These are phyloP conservation scores for Mionectes olivaceus DNA, from an alignment of 2,797 vertebrate genomes.

Conservation along the genomic window DNA sequence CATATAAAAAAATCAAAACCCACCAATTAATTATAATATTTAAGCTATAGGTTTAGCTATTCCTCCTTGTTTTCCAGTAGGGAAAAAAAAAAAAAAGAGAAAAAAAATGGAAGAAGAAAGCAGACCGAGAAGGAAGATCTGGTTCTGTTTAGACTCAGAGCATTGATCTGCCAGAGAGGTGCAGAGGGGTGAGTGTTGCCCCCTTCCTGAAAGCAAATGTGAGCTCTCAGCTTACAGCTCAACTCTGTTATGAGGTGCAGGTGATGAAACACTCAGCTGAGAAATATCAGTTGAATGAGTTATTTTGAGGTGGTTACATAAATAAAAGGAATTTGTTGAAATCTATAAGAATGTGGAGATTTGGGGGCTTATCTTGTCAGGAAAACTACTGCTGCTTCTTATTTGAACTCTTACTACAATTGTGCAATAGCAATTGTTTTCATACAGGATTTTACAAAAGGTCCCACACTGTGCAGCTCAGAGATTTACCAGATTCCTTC, in stretches of 20 bases:
- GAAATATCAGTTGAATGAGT: neutral
- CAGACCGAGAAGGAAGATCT: neutral
- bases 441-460: neutral
- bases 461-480: neutral
- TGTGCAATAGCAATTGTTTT: neutral
- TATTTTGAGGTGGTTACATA: neutral
- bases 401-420: neutral
- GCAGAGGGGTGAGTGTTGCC: neutral
- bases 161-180: neutral
- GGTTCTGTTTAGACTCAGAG: neutral
- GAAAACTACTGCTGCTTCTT: neutral
- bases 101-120: accelerated
- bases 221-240: neutral
- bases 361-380: neutral
- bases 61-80: neutral
- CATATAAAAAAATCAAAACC: neutral
- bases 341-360: neutral
- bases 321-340: neutral
- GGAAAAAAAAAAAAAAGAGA: accelerated
- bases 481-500: neutral
- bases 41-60: neutral
- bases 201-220: neutral
- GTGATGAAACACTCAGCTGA: neutral
- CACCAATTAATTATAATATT: neutral
- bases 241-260: neutral